Percentiles rank a stretch among this genome's conserved stretches.
These are phyloP conservation scores for Cetonia aurata DNA, from an alignment of 2,888 invertebrate species.

Conservation along the genomic window DNA sequence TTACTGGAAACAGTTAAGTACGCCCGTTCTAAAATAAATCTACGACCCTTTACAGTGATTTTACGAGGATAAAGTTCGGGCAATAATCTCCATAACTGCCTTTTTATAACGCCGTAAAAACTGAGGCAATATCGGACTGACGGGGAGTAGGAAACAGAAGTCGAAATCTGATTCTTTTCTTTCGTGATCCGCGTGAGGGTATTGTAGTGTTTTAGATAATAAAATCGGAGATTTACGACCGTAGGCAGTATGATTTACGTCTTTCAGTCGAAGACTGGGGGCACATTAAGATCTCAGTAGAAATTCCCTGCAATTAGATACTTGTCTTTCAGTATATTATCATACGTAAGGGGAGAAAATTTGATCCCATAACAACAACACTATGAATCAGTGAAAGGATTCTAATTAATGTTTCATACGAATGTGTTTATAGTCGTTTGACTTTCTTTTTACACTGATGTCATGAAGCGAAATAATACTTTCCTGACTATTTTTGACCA, in stretches of 20 bases:
- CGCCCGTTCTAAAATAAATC: conserved; percentile 33
- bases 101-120: conserved; percentile 41
- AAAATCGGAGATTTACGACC: conserved; percentile 35
- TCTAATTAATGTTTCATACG: background rate
- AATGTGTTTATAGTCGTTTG: conserved; percentile 1
- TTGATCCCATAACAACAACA: too few relatives aligned
- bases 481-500: too few relatives aligned
- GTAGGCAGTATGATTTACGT: conserved; percentile 36
- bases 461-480: too few relatives aligned
- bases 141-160: conserved; percentile 6
- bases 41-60: conserved; percentile 37
- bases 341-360: too few relatives aligned
- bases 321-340: too few relatives aligned
- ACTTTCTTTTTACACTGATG: too few relatives aligned
- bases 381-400: too few relatives aligned
- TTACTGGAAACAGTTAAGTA: conserved; percentile 34
- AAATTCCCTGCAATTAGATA: too few relatives aligned
- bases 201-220: conserved; percentile 39
- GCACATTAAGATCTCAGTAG: too few relatives aligned
- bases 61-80: conserved; percentile 40
- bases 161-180: conserved; percentile 34
- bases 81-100: conserved; percentile 40
- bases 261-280: conserved; percentile 9
- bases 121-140: conserved; percentile 26
- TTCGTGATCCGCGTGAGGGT: conserved; percentile 22